These are phyloP conservation scores for Epirrhoe alternata DNA, from an alignment of 2,888 invertebrate genomes.

Conservation along the genomic window DNA sequence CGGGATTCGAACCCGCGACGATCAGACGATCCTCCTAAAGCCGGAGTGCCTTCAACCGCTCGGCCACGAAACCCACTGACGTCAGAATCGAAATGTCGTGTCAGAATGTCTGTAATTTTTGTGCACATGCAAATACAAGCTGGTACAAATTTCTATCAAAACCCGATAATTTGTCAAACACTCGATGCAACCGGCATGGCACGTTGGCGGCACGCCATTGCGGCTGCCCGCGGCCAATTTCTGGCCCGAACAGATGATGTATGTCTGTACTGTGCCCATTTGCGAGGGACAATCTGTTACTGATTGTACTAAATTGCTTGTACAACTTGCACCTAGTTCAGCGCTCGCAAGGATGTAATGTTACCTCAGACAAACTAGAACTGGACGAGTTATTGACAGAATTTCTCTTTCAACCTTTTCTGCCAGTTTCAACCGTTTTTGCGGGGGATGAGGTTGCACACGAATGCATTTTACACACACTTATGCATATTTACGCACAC, in stretches of 20 bases:
- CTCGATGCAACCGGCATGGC: slow-evolving; percentile 10
- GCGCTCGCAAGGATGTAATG: background rate
- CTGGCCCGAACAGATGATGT: slow-evolving; percentile 20
- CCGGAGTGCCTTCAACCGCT: too few relatives aligned
- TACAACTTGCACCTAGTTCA: background rate
- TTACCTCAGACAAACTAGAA: too few relatives aligned
- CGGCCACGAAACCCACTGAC: too few relatives aligned
- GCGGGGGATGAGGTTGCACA: too few relatives aligned
- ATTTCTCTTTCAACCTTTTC: too few relatives aligned
- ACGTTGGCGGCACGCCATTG: slow-evolving; percentile 27
- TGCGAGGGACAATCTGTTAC: slow-evolving; percentile 9
- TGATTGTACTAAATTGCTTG: slow-evolving; percentile 10
- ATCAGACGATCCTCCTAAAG: too few relatives aligned
- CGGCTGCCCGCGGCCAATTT: slow-evolving; percentile 21
- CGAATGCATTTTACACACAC: too few relatives aligned
- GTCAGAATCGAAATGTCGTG: too few relatives aligned
- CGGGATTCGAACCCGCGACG: too few relatives aligned
- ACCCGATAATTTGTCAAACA: slow-evolving; percentile 16
- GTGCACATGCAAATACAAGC: background rate
- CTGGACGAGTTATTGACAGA: too few relatives aligned
- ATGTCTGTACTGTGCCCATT: slow-evolving; percentile 3
- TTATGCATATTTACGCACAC: too few relatives aligned
- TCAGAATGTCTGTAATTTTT: background rate
- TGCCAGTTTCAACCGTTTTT: too few relatives aligned
- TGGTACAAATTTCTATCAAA: background rate